Evolutionary conservation across 92 coral and sea anemone species (phyloP).

Genomic region (Epizoanthus illoricatus): DNA sequence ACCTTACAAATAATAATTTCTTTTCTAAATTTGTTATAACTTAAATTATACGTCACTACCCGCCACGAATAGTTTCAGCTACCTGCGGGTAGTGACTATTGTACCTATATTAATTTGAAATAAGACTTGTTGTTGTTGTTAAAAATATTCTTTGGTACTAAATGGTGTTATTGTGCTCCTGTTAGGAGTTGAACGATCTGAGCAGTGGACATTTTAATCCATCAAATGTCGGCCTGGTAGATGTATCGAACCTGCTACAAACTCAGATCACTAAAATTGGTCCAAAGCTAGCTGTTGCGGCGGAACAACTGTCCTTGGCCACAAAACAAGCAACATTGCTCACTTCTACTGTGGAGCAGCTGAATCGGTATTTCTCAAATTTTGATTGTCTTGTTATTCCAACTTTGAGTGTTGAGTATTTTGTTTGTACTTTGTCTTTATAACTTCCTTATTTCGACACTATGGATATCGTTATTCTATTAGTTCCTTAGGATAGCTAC

Average conservation of each 20-base stretch:
- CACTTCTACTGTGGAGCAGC: constrained; percentile 49
- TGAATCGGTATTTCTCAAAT: constrained; percentile 63
- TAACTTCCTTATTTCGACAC: too few relatives aligned
- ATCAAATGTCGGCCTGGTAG: constrained; percentile 61
- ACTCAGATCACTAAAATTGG: constrained; percentile 43
- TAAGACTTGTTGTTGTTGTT: too few relatives aligned
- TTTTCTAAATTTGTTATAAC: too few relatives aligned
- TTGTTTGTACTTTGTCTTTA: too few relatives aligned
- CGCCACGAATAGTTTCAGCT: too few relatives aligned
- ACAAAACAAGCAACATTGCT: constrained; percentile 54
- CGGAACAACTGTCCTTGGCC: constrained; percentile 47
- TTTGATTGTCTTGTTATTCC: background rate
- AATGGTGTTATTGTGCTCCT: background rate
- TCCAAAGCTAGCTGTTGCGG: constrained; percentile 38
- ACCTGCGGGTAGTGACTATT: too few relatives aligned
- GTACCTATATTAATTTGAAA: too few relatives aligned
- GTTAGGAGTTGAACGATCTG: constrained; percentile 52
- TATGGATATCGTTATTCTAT: too few relatives aligned
- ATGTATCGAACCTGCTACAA: constrained; percentile 58
- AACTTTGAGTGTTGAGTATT: background rate
- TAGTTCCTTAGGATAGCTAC: too few relatives aligned
- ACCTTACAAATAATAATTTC: too few relatives aligned
- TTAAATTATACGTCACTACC: too few relatives aligned
- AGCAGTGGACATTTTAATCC: constrained; percentile 67
- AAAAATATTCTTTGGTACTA: too few relatives aligned